Percentiles rank a stretch among this genome's conserved stretches.
phyloP scores from a whole-genome alignment of 2,113 vertebrate species.

The Eulemur macaco region DNA sequence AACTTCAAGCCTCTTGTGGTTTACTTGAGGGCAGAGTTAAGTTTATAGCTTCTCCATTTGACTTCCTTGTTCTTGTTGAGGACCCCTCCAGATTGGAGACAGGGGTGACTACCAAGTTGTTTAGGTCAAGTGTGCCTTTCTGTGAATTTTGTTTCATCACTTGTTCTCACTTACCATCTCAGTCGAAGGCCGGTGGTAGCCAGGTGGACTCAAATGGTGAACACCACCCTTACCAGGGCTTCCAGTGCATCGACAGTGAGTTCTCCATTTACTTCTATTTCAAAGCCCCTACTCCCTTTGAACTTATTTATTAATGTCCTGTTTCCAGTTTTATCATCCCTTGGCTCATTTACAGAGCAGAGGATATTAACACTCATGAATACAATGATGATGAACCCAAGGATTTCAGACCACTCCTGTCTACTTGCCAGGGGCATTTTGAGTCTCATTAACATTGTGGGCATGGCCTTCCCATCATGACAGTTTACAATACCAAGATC shows the following conservation, averaged over 20 bases:
- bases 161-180: background rate
- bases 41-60: background rate
- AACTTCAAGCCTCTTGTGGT: background rate
- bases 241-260: background rate
- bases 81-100: background rate
- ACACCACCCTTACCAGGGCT: background rate
- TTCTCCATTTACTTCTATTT: background rate
- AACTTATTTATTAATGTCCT: too few relatives aligned
- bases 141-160: background rate
- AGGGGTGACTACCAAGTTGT: background rate
- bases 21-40: background rate
- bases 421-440: background rate
- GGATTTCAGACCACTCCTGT: background rate
- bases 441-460: background rate
- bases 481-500: background rate
- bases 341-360: background rate
- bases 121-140: background rate
- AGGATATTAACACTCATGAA: background rate
- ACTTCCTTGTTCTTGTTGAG: background rate
- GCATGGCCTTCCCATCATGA: background rate
- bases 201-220: background rate
- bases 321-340: background rate
- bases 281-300: background rate
- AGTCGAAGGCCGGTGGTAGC: background rate
- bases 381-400: background rate